Percentiles rank a stretch among this genome's conserved stretches.
phyloP scores from a whole-genome alignment of 1,140 invertebrate species.

The Bombyx mandarina region DNA sequence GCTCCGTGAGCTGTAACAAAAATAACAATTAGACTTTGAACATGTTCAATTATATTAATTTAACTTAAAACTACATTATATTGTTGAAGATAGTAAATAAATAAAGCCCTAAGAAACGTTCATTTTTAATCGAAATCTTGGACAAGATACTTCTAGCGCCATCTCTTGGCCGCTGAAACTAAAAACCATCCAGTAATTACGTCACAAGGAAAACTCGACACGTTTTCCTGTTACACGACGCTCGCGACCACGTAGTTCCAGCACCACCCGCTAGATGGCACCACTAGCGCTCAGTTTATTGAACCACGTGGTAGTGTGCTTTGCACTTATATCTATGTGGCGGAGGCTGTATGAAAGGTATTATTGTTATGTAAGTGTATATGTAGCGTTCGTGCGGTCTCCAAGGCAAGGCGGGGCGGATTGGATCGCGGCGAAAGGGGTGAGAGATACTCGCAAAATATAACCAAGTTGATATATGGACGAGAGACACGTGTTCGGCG shows the following conservation, averaged over 20 bases:
- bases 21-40: conserved; percentile 31
- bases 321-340: conserved; percentile 33
- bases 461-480: conserved; percentile 49
- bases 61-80: too few relatives aligned
- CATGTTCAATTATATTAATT: too few relatives aligned
- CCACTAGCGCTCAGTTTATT: conserved; percentile 42
- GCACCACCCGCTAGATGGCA: conserved; percentile 55
- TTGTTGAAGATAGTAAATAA: too few relatives aligned
- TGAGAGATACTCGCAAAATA: conserved; percentile 42
- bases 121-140: too few relatives aligned
- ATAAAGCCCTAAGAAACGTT: too few relatives aligned
- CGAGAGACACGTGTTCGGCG: conserved; percentile 40
- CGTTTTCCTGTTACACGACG: conserved; percentile 3
- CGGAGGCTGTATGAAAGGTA: conserved; percentile 56
- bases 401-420: conserved; percentile 33
- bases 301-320: conserved; percentile 47
- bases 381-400: conserved; percentile 55
- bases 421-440: conserved; percentile 46
- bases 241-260: conserved; percentile 15
- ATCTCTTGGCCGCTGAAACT: conserved; percentile 13
- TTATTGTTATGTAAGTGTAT: conserved; percentile 64
- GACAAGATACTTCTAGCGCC: conserved; percentile 17
- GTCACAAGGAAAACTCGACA: conserved; percentile 14
- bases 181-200: conserved; percentile 1
- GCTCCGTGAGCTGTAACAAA: conserved; percentile 89